Evolutionary conservation across 2,888 invertebrate genomes (phyloP).

Genomic region (Lasioglossum calceatum): DNA sequence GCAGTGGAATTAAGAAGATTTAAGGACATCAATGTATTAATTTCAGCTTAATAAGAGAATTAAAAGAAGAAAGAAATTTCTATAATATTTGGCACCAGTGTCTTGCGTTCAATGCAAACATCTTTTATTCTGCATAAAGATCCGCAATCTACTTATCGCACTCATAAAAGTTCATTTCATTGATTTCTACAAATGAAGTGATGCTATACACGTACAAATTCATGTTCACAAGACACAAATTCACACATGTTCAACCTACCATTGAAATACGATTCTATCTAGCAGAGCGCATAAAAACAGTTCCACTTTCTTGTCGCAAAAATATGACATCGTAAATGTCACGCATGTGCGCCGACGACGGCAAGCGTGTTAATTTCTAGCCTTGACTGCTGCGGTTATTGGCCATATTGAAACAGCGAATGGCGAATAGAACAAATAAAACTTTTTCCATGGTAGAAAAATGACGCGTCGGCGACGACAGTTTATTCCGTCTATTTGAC

Average conservation of each 20-base stretch:
- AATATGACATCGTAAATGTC: constrained; percentile 1
- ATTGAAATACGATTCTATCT: not conserved
- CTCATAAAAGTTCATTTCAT: not conserved
- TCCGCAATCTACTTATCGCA: not conserved
- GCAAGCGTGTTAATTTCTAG: not conserved
- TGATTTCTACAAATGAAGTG: not conserved
- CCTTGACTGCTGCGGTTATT: not conserved
- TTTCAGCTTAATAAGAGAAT: no score
- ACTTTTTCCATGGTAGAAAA: not conserved
- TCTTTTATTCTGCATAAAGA: no score
- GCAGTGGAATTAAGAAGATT: no score
- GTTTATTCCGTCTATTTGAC: not conserved
- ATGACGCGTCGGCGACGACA: not conserved
- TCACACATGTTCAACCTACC: no score
- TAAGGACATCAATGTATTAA: no score
- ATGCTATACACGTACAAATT: not conserved
- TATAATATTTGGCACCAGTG: no score
- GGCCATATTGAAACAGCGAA: not conserved
- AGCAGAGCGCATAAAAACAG: not conserved
- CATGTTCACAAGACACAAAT: no score
- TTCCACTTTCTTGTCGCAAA: not conserved
- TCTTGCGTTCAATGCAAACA: no score
- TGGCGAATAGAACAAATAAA: not conserved
- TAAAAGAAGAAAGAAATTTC: no score
- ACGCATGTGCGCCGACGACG: not conserved